A percentile compares a stretch with the other conserved stretches of the same genome.
phyloP scores from a whole-genome alignment of 2,888 invertebrate genomes.

The Epinotia ramella region DNA sequence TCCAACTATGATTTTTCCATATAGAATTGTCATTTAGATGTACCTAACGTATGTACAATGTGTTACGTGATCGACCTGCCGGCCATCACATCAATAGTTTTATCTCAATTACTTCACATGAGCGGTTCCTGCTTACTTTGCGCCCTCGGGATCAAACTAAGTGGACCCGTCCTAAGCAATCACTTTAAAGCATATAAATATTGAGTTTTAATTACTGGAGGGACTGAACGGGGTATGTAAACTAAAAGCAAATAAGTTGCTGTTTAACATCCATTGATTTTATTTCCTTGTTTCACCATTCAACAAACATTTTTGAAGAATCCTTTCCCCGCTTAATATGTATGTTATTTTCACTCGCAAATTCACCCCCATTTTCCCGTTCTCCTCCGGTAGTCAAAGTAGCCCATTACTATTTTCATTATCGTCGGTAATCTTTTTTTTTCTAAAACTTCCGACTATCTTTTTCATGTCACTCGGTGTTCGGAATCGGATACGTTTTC shows the following conservation, averaged over 20 bases:
- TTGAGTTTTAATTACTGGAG: constrained; percentile 33
- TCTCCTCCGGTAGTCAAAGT: too few species aligned
- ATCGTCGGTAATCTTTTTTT: too few species aligned
- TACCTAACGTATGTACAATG: too few species aligned
- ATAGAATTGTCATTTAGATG: too few species aligned
- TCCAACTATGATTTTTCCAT: too few species aligned
- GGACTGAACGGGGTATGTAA: constrained; percentile 9
- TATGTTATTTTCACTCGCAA: neutral
- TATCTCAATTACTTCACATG: constrained; percentile 1
- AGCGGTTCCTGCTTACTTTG: constrained; percentile 20
- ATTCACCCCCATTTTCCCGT: neutral
- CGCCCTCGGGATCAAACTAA: constrained; percentile 20
- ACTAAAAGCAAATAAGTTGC: constrained; percentile 21
- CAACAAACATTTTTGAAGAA: neutral
- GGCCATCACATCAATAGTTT: neutral
- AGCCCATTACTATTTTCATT: too few species aligned
- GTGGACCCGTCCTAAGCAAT: constrained; percentile 40
- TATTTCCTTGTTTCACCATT: neutral
- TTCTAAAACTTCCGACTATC: too few species aligned
- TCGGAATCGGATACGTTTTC: too few species aligned
- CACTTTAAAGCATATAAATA: constrained; percentile 37
- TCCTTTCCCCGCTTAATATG: neutral
- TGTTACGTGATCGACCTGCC: neutral
- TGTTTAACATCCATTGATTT: constrained; percentile 2
- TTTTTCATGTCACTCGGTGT: too few species aligned